Percentiles rank a stretch among this genome's conserved stretches.
These are phyloP conservation scores for Acleris cristana DNA, from an alignment of 2,888 invertebrate species.

Conservation along the genomic window DNA sequence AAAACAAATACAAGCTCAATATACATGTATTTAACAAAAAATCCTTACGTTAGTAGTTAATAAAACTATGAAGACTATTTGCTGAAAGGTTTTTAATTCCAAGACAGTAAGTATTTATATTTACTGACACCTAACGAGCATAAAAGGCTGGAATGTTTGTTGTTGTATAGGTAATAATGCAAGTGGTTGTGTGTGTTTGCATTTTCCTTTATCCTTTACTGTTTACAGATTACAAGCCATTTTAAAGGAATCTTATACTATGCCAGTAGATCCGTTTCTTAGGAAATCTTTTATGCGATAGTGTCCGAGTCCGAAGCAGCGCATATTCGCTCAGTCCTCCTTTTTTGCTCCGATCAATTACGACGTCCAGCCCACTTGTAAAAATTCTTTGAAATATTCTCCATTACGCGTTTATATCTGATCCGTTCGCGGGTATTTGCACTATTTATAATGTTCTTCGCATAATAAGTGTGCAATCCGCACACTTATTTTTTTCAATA, in stretches of 20 bases:
- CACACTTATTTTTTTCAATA: conserved; percentile 65
- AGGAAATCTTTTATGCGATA: conserved; percentile 13
- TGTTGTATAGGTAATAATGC: neutral
- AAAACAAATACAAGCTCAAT: too few relatives aligned
- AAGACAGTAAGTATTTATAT: too few relatives aligned
- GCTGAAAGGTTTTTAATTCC: too few relatives aligned
- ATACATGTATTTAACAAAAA: too few relatives aligned
- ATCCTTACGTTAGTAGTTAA: too few relatives aligned
- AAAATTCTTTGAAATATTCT: conserved; percentile 53
- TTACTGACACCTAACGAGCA: too few relatives aligned
- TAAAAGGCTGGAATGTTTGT: too few relatives aligned
- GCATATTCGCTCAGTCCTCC: conserved; percentile 21
- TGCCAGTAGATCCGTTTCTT: conserved; percentile 3
- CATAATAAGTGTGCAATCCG: conserved; percentile 71
- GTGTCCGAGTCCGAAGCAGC: conserved; percentile 3
- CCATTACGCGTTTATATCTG: conserved; percentile 58
- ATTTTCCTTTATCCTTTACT: conserved; percentile 11
- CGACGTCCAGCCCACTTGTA: conserved; percentile 67
- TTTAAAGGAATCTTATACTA: neutral
- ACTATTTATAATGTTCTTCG: conserved; percentile 61
- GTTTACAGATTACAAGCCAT: conserved; percentile 1
- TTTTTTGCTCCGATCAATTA: conserved; percentile 69
- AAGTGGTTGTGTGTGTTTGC: neutral
- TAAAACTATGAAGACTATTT: too few relatives aligned
- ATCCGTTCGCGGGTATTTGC: conserved; percentile 61